A percentile compares a stretch with the other conserved stretches of the same genome.
Conservation (phyloP, 2,113 vertebrate genomes). For the Channa argus region DNA sequence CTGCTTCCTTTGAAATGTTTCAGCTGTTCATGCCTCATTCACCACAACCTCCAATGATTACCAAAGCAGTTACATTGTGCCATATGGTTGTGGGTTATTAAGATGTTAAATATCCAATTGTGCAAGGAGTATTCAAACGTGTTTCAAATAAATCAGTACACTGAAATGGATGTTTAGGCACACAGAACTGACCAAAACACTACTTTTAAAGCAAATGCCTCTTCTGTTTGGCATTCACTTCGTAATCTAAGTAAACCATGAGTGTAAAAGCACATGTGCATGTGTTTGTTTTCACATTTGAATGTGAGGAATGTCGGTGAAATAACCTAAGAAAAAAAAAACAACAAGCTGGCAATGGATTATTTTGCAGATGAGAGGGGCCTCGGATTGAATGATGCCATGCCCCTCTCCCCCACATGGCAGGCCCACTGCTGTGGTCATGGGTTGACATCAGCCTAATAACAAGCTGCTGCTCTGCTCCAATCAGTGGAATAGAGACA, state of each 20-base stretch:
- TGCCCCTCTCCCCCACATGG: slow-evolving; percentile 47
- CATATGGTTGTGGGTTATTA: slow-evolving; percentile 68
- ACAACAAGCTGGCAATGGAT: slow-evolving; percentile 4
- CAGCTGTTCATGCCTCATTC: slow-evolving; percentile 68
- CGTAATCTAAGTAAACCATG: neutral
- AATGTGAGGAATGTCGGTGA: slow-evolving; percentile 50
- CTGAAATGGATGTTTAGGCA: slow-evolving; percentile 18
- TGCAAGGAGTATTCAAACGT: slow-evolving; percentile 12
- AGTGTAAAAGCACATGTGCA: slow-evolving; percentile 11
- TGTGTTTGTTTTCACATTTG: slow-evolving; percentile 39
- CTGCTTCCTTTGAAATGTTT: slow-evolving; percentile 56
- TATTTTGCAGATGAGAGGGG: slow-evolving; percentile 18
- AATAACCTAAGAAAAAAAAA: slow-evolving; percentile 23
- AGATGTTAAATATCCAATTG: slow-evolving; percentile 58
- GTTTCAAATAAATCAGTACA: slow-evolving; percentile 44
- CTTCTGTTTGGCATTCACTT: neutral
- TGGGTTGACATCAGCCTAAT: slow-evolving; percentile 72
- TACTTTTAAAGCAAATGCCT: neutral
- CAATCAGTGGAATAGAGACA: slow-evolving; percentile 77
- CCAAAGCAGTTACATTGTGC: slow-evolving; percentile 35
- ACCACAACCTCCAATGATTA: slow-evolving; percentile 48
- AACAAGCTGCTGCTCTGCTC: slow-evolving; percentile 70
- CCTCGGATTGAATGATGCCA: slow-evolving; percentile 42
- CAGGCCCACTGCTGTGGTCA: slow-evolving; percentile 65
- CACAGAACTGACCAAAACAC: slow-evolving; percentile 10